Evolutionary conservation across 1,140 invertebrate species (phyloP).

Genomic region (Drosophila arizonae): DNA sequence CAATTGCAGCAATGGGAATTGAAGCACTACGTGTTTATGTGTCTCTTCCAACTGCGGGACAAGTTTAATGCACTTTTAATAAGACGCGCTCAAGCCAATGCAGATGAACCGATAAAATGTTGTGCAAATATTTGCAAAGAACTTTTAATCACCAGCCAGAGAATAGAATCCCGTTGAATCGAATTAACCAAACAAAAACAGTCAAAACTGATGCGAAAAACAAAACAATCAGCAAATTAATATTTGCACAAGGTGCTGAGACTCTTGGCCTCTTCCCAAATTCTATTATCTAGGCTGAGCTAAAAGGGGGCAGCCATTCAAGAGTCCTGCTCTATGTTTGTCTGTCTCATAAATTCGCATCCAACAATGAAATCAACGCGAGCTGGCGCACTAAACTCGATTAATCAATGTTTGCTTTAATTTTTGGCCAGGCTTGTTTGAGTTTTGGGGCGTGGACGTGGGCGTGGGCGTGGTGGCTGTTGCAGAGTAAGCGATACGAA

Average conservation of each 20-base stretch:
- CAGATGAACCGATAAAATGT: conserved; percentile 24
- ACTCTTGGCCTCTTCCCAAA: not conserved
- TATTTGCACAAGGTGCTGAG: conserved; percentile 56
- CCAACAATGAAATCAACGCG: conserved; percentile 69
- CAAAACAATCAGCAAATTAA: conserved; percentile 69
- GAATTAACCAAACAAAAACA: not conserved
- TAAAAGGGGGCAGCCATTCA: not conserved
- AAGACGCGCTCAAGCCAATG: conserved; percentile 22
- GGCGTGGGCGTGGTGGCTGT: conserved; percentile 5
- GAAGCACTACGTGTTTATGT: conserved; percentile 26
- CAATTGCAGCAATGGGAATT: conserved; percentile 64
- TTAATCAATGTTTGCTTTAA: conserved; percentile 78
- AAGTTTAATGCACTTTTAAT: conserved; percentile 80
- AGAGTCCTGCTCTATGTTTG: not conserved
- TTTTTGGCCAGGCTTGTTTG: conserved; percentile 17
- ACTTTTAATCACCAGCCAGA: conserved; percentile 29
- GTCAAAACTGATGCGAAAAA: conserved; percentile 11
- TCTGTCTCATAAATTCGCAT: conserved; percentile 65
- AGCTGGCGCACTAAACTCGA: conserved; percentile 67
- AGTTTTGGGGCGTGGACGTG: too few relatives aligned
- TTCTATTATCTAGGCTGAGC: not conserved
- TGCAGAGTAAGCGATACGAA: conserved; percentile 50
- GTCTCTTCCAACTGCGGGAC: conserved; percentile 7
- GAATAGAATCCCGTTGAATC: not conserved
- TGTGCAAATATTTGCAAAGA: conserved; percentile 58